Conservation (phyloP, 30 jellyfish, hydroid and myxozoan species). For the Clytia hemisphaerica region DNA sequence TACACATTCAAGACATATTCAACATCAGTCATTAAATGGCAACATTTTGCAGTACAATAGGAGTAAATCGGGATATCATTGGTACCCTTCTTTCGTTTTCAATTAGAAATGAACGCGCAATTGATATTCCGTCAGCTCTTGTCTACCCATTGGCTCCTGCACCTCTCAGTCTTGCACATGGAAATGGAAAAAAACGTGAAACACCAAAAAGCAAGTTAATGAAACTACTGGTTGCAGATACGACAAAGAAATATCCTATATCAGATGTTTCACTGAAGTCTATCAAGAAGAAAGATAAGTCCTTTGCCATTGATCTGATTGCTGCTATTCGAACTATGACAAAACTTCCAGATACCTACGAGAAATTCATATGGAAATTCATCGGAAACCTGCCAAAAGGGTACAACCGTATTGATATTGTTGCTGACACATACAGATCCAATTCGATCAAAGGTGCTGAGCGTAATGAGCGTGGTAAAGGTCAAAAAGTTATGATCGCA, state of each 20-base stretch:
- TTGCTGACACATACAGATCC: conserved; percentile 40
- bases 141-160: background rate
- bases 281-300: background rate
- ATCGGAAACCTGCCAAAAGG: conserved; percentile 25
- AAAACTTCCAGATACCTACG: conserved; percentile 33
- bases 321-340: conserved; percentile 42
- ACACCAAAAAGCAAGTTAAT: background rate
- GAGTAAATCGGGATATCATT: background rate
- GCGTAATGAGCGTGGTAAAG: conserved; percentile 20
- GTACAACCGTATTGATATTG: conserved; percentile 37
- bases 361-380: conserved; percentile 14
- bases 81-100: background rate
- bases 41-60: too few species aligned
- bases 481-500: conserved; percentile 26
- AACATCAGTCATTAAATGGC: too few species aligned
- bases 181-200: background rate
- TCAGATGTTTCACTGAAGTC: background rate
- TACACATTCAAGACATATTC: too few species aligned
- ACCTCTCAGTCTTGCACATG: background rate
- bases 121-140: background rate
- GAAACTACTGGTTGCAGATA: background rate
- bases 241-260: background rate
- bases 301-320: conserved; percentile 37
- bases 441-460: conserved; percentile 29
- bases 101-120: background rate